Evolutionary conservation across 2,797 vertebrate genomes (phyloP), one percentile per base, ranked within the genome.

Genomic region (Danio jaintianensis): DNA sequence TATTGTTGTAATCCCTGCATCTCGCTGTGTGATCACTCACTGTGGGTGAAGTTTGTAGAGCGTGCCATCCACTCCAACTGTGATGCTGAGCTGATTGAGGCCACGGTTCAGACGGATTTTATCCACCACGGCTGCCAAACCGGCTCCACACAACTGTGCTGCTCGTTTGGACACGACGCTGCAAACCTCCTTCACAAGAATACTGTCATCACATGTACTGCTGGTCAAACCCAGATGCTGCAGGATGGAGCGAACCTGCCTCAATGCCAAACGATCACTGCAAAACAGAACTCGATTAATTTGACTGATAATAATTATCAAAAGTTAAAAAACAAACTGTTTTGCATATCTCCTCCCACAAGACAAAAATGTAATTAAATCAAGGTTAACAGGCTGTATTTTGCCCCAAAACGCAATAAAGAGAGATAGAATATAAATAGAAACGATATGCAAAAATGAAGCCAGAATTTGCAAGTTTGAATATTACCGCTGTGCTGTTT

Each of bases 11-110:
- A 18, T 29, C 12, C 13, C 13, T 68, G 13, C 13, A 63, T 20
- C 10, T 12, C 38, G 20, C n/a, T 29, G 42, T 5, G 48, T 6
- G 4, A 16, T 11, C 79, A 59, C 98, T 95, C 91, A 99, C 98
- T 99, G 98, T 1, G 98, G 98, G 82, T 99, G 98, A 0, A 96
- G 95, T 85, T 99, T 99, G 83, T 98, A 99, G 53, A 99, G 96
- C 0, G 97, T 99, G 43, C 98, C 98, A 0, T 99, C 98, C 89
- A 99, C 96, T 0, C 97, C 98, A 0, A 99, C 95, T 0, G 97
- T 97, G 92, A 99, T 63, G 64, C 90, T 93, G 42, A 99, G 93
- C 48, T 90, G 90, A 55, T 97, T 93, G 62, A 97, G 90, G 45
- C 92, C 92, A 0, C 97, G 96, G 90, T 97, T 99, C 88, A 95